Conservation (phyloP, 2,888 invertebrate species). For the Pristionchus mayeri region DNA sequence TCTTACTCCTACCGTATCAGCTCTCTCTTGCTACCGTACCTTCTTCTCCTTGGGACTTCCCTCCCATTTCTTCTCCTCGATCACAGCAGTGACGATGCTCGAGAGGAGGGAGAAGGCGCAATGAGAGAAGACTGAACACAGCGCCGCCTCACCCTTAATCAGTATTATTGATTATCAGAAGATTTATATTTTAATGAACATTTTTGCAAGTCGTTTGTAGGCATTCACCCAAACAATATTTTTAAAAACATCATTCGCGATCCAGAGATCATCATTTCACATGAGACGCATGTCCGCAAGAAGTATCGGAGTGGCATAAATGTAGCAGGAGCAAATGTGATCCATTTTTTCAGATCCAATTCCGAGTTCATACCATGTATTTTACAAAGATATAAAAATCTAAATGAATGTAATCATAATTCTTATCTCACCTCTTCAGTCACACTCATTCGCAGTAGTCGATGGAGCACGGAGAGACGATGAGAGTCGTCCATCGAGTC, state of each 20-base stretch:
- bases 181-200: too few species aligned
- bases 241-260: too few species aligned
- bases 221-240: too few species aligned
- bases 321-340: too few species aligned
- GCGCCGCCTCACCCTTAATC: conserved; percentile 21
- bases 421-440: conserved; percentile 44
- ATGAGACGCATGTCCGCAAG: too few species aligned
- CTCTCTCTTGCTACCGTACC: neutral
- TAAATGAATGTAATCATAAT: too few species aligned
- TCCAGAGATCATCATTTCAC: too few species aligned
- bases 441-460: conserved; percentile 31
- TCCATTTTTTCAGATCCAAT: too few species aligned
- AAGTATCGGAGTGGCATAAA: too few species aligned
- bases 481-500: conserved; percentile 18
- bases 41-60: neutral
- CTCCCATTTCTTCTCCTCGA: conserved; percentile 43
- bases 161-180: neutral
- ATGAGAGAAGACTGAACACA: conserved; percentile 29
- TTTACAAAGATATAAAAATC: too few species aligned
- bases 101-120: conserved; percentile 44
- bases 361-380: too few species aligned
- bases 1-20: neutral
- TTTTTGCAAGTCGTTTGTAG: too few species aligned
- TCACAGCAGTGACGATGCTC: neutral
- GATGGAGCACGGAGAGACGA: conserved; percentile 2